Evolutionary conservation across 1,140 invertebrate species (phyloP).

Genomic region (Papilio polytes): DNA sequence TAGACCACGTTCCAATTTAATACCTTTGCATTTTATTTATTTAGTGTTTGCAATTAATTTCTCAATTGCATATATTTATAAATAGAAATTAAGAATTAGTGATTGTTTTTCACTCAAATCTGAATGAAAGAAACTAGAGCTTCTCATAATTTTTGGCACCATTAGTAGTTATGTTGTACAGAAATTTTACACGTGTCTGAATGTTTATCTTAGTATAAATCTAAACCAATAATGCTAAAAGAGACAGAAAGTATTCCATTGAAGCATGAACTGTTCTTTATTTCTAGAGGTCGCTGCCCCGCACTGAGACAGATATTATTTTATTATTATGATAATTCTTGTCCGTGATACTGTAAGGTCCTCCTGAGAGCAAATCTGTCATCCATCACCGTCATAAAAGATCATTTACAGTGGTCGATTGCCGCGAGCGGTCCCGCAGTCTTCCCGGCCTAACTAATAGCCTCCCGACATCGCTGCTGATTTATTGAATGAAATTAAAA

Average conservation of each 20-base stretch:
- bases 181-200: not conserved
- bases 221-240: not conserved
- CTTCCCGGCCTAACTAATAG: conserved; percentile 68
- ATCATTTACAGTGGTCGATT: conserved; percentile 65
- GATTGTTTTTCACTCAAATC: not conserved
- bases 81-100: no score
- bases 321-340: conserved; percentile 28
- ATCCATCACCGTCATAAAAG: conserved; percentile 72
- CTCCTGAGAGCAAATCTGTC: conserved; percentile 49
- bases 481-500: conserved; percentile 80
- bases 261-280: not conserved
- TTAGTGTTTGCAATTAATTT: not conserved
- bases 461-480: conserved; percentile 63
- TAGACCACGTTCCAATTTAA: not conserved
- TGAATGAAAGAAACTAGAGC: not conserved
- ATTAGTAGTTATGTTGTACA: not conserved
- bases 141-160: not conserved
- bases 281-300: not conserved
- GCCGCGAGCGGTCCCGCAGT: conserved; percentile 55
- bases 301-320: not conserved
- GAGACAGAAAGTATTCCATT: not conserved
- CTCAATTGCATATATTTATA: not conserved
- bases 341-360: conserved; percentile 39
- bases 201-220: not conserved
- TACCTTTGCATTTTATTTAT: not conserved